Evolutionary conservation across 2,113 vertebrate genomes (phyloP), one percentile per base, ranked within the genome.

Genomic region (Ptilorrhoa leucosticta): DNA sequence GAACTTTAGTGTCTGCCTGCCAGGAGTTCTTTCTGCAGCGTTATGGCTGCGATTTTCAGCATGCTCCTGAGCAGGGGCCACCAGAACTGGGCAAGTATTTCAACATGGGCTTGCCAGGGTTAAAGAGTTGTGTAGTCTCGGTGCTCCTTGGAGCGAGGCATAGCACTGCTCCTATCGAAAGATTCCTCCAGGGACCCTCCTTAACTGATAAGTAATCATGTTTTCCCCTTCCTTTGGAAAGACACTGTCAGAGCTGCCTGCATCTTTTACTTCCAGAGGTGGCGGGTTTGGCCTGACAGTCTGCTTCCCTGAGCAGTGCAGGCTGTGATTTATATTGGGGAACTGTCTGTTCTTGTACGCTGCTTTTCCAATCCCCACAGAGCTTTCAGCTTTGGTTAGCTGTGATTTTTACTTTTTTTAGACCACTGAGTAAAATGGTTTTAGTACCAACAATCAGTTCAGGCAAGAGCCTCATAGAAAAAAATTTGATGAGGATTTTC

Each of bases 361-460:
- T 72, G 42, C 69, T 87, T 80, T 91, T 77, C 72, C 56, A 66
- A 3, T 44, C 69, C 27, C 39, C 4, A 2, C 33, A 23, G 35
- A 50, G 63, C 91, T 82, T 91, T 93, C 91, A 79, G 44, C 51
- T 92, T 78, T 17, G 66, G 42, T 94, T 89, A 93, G 19, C 35
- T 4, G 5, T 42, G 69, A 87, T 50, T 92, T 91, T 91, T 17
- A 30, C 40, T 60, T 63, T 53, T 69, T 87, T 72, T 15, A 77
- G 60, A 58, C 21, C 14, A 15, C 54, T 39, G 31, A n/a, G 27
- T 80, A 39, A 92, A 95, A 83, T 57, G 33, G 30, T 71, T 92
- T 84, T 75, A 68, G 51, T 71, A 66, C 31, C 60, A 89, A 31
- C 60, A 64, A 26, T 78, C 71, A 47, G 15, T 63, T 84, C 27